These are phyloP conservation scores for Apocheima hispidaria DNA, from an alignment of 2,888 invertebrate species.

Conservation along the genomic window DNA sequence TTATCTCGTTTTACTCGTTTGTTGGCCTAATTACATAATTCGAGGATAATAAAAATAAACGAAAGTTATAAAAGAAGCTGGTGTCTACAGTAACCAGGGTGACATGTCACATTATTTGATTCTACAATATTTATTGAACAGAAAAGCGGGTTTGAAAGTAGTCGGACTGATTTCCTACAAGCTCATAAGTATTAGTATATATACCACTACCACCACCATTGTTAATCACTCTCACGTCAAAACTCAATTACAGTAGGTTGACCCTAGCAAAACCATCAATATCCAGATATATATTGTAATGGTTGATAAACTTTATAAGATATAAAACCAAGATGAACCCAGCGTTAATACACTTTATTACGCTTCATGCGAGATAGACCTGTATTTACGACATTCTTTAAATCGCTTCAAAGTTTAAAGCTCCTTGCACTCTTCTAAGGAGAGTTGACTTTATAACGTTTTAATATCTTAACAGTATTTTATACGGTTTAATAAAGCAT, in stretches of 20 bases:
- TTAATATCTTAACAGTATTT: slow-evolving; percentile 55
- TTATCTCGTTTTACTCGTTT: slow-evolving; percentile 24
- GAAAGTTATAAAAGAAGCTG: not conserved
- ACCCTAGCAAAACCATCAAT: no score
- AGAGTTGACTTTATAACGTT: slow-evolving; percentile 41
- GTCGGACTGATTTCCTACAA: no score
- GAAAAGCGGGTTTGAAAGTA: no score
- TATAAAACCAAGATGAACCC: slow-evolving; percentile 46
- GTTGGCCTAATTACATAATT: slow-evolving; percentile 20
- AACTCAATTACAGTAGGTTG: no score
- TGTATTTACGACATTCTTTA: slow-evolving; percentile 69
- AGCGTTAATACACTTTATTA: slow-evolving; percentile 72
- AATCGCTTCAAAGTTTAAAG: slow-evolving; percentile 67
- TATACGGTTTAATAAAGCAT: slow-evolving; percentile 50
- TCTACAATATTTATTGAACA: no score
- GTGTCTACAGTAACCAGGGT: no score
- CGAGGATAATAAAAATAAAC: not conserved
- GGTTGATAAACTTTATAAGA: slow-evolving; percentile 47
- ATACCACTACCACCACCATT: no score
- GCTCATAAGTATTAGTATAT: no score
- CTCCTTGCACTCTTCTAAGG: slow-evolving; percentile 48
- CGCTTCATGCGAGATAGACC: slow-evolving; percentile 68
- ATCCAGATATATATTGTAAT: slow-evolving; percentile 18
- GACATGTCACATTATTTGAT: no score
- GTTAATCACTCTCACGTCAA: no score